phyloP scores from a whole-genome alignment of 2,797 vertebrate genomes.

The Moxostoma hubbsi region DNA sequence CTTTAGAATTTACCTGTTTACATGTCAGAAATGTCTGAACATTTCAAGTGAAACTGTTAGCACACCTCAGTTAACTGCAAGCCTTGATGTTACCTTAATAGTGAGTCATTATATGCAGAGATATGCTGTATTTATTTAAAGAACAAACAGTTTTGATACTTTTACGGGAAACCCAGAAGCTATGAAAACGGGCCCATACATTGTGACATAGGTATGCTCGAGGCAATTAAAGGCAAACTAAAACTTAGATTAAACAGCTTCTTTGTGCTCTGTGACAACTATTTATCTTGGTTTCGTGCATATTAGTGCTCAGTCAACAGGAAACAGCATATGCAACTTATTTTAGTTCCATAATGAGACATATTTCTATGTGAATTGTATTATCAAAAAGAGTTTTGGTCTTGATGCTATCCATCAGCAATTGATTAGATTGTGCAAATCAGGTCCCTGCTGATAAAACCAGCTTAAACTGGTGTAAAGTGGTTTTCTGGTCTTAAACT shows the following conservation, averaged over 20 bases:
- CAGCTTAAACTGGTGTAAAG: too few relatives aligned
- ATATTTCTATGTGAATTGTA: too few relatives aligned
- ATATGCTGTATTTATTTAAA: neutral
- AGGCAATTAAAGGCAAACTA: neutral
- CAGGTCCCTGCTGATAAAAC: too few relatives aligned
- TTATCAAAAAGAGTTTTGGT: too few relatives aligned
- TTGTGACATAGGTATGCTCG: neutral
- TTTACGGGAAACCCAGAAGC: slow-evolving; percentile 3
- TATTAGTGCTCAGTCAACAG: too few relatives aligned
- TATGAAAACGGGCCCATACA: neutral
- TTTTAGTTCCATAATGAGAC: too few relatives aligned
- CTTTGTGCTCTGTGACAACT: neutral
- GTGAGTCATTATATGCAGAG: slow-evolving; percentile 1
- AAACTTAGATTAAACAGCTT: neutral
- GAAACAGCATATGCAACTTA: too few relatives aligned
- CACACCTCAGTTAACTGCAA: neutral
- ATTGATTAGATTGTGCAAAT: too few relatives aligned
- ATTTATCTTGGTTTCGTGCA: neutral
- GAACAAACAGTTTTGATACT: slow-evolving; percentile 6
- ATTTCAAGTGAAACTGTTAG: neutral
- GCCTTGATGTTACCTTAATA: neutral
- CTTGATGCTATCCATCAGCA: too few relatives aligned
- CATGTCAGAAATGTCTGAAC: neutral
- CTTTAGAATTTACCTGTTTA: slow-evolving; percentile 16
- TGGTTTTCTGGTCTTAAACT: too few relatives aligned